Base-by-base conservation (phyloP, 2,113 vertebrate genomes). In the Emydura subglobosa region DNA sequence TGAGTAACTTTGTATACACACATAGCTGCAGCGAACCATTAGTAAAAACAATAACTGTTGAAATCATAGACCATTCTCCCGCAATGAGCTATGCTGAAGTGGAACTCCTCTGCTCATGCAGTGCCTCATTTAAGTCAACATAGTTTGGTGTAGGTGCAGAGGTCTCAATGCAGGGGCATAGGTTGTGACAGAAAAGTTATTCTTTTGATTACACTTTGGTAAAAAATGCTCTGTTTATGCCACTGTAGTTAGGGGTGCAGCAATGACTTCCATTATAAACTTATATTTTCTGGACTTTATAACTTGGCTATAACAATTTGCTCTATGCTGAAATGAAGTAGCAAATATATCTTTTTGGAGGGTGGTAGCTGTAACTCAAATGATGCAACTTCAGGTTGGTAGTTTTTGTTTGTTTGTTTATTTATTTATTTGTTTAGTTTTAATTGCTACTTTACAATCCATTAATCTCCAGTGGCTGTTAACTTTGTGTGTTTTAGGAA, bases 341-440 rank as follows among this genome's bases (percentile, higher is more conserved):
- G 39, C 91, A 91, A 86, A 86, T 17, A 86, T 82, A 78, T 0
- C 87, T 93, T 93, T 91, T 79, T 68, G 78, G 78, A 50, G 44
- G 25, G 5, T 82, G 10, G 13, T 50, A 92, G 86, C 29, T 65
- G 53, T 80, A 39, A 88, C 34, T 93, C 53, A 44, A 76, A 80
- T 61, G 87, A 89, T 2, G 27, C 85, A 61, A 9, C 59, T 80
- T 39, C 55, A 94, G 42, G 65, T 22, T 89, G 92, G 87, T 22
- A 91, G 92, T 51, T 0, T 44, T 1, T 68, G 21, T 79, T 92
- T 89, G 31, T 91, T 93, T 92, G 51, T 86, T 96, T 95, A 10
- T 44, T 1, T 89, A 27, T 91, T 93, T 89, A 27, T 91, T 93
- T 92, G 51, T 86, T 96, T 95, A 10, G 79, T 21, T 88, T 83